Evolutionary conservation across 2,113 vertebrate species (phyloP), one percentile per base, ranked within the genome.

Genomic region (Leucoraja erinaceus): DNA sequence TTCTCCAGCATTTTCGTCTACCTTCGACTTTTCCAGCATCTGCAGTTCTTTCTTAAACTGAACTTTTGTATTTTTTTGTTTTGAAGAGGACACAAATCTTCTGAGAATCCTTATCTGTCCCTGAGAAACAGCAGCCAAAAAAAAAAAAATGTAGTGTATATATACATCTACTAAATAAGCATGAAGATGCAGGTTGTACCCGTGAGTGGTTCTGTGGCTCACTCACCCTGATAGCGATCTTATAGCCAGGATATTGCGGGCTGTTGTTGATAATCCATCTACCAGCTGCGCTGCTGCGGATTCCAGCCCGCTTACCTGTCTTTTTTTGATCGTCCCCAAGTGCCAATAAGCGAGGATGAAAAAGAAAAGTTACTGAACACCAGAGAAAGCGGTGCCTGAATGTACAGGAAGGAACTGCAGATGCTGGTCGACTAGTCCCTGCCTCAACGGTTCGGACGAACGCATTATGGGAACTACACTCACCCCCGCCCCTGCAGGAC

Each of bases 201-300:
- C 76, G 9, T 94, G 76, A 93, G 95, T 74, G 72, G 90, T 91
- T 91, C 38, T 1, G 38, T 47, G 38, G 66, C 90, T 91, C 66
- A 91, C 90, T 74, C 66, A 72, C 68, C 38, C 72, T 91, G 90
- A 96, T 95, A 94, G 93, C 33, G 28, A 96, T 96, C 95, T 93
- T 81, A 83, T 93, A 93, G 93, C 93, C 94, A 96, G 93, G 95
- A 95, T 95, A 94, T 94, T 95, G 94, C 94, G 94, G 83, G 92
- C 94, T 93, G 77, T 93, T 94, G 94, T 93, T 94, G 95, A 95
- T 96, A 96, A 96, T 94, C 94, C 94, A 94, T 93, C 95, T 94
- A 93, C 94, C 95, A 95, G 94, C 94, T 95, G 94, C 94, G 93
- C 93, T 94, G 74, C 33, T 72, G 66, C 90, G 74, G 90, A 91